Percentiles rank a stretch among this genome's conserved stretches.
phyloP scores from a whole-genome alignment of 1,140 invertebrate species.

The Hycleus phaleratus region DNA sequence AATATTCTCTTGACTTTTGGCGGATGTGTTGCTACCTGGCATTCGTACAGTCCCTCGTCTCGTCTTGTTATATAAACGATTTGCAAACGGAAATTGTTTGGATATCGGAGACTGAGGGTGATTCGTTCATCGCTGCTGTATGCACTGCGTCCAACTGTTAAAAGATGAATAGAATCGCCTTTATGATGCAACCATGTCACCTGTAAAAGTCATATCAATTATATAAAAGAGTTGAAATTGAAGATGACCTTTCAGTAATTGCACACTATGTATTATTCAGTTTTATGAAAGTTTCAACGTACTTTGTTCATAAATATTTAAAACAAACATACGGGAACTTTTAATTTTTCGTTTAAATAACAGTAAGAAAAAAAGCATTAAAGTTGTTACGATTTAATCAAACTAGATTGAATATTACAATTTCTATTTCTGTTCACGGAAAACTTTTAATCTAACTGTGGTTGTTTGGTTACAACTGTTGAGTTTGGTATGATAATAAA shows the following conservation, averaged over 20 bases:
- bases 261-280: no score
- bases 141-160: conserved; percentile 66
- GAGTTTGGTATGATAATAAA: conserved; percentile 18
- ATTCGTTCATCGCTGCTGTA: conserved; percentile 68
- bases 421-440: conserved; percentile 5
- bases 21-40: conserved; percentile 80
- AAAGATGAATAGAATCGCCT: conserved; percentile 60
- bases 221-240: no score
- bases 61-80: conserved; percentile 65
- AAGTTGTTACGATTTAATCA: conserved; percentile 8
- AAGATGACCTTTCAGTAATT: no score
- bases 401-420: conserved; percentile 17
- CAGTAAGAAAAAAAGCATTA: neutral
- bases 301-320: no score
- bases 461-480: conserved; percentile 13
- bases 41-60: conserved; percentile 75
- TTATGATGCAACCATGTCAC: conserved; percentile 71
- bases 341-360: conserved; percentile 12
- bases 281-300: no score
- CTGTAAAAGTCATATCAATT: conserved; percentile 41
- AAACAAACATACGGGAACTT: neutral
- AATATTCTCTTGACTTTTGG: conserved; percentile 58
- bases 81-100: conserved; percentile 75
- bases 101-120: conserved; percentile 68
- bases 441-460: conserved; percentile 17